Percentiles rank a stretch among this genome's conserved stretches.
Evolutionary conservation across 2,113 vertebrate genomes (phyloP).

Genomic region (Phodopus roborovskii): DNA sequence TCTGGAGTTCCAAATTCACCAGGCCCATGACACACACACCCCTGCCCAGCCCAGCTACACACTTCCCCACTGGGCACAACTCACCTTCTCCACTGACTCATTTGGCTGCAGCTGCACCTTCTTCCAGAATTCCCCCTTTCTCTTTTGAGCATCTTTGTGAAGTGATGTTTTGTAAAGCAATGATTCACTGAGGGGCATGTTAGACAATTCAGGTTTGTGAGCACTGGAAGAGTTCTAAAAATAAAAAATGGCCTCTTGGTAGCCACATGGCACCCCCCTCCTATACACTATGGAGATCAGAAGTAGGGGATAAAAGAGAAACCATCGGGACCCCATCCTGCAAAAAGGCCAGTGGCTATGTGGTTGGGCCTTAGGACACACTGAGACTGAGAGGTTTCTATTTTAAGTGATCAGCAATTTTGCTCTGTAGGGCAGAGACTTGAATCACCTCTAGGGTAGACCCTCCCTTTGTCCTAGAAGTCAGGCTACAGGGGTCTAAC

Average conservation of each 20-base stretch:
- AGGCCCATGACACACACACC: no score
- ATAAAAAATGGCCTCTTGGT: slow-evolving; percentile 6
- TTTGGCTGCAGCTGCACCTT: not conserved
- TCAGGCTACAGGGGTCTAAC: not conserved
- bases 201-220: not conserved
- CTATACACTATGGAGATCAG: not conserved
- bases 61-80: not conserved
- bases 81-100: slow-evolving; percentile 62
- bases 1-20: not conserved
- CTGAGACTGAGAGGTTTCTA: fast-evolving
- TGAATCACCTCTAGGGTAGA: not conserved
- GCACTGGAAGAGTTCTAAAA: not conserved
- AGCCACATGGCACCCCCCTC: not conserved
- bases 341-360: not conserved
- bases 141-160: not conserved
- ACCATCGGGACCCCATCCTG: not conserved
- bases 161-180: fast-evolving
- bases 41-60: not conserved
- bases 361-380: not conserved
- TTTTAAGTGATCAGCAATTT: not conserved
- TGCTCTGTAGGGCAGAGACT: not conserved
- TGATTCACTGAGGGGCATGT: fast-evolving
- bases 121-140: slow-evolving; percentile 1
- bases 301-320: not conserved
- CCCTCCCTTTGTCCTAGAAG: not conserved